A percentile compares a stretch with the other conserved stretches of the same genome.
Evolutionary conservation across 2,797 vertebrate genomes (phyloP).

Genomic region (Manis pentadactyla): DNA sequence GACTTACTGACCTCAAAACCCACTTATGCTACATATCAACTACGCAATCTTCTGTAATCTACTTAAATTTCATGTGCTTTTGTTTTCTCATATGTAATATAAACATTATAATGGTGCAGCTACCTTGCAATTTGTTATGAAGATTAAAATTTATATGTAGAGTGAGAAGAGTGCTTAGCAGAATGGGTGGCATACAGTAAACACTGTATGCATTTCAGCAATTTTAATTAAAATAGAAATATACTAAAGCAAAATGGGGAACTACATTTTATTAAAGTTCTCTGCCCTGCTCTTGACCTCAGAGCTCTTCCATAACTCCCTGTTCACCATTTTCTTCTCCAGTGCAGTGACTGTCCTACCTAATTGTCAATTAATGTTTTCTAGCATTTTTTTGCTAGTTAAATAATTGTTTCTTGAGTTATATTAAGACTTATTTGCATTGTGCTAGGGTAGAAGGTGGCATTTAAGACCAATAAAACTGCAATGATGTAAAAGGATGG

Average conservation of each 20-base stretch:
- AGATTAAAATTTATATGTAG: not conserved
- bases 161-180: not conserved
- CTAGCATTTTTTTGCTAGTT: not conserved
- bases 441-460: not conserved
- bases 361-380: not conserved
- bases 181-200: not conserved
- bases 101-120: not conserved
- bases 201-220: not conserved
- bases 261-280: not conserved
- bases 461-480: not conserved
- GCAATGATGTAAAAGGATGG: not conserved
- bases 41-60: not conserved
- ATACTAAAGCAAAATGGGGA: not conserved
- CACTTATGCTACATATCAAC: not conserved
- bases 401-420: not conserved
- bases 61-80: not conserved
- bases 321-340: not conserved
- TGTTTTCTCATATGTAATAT: not conserved
- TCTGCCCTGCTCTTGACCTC: not conserved
- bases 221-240: not conserved
- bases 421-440: not conserved
- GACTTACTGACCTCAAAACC: not conserved
- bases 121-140: not conserved
- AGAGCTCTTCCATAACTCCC: not conserved
- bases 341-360: not conserved